Percentiles rank a stretch among this genome's conserved stretches.
These are phyloP conservation scores for Pantala flavescens DNA, from an alignment of 1,140 invertebrate species.

Conservation along the genomic window DNA sequence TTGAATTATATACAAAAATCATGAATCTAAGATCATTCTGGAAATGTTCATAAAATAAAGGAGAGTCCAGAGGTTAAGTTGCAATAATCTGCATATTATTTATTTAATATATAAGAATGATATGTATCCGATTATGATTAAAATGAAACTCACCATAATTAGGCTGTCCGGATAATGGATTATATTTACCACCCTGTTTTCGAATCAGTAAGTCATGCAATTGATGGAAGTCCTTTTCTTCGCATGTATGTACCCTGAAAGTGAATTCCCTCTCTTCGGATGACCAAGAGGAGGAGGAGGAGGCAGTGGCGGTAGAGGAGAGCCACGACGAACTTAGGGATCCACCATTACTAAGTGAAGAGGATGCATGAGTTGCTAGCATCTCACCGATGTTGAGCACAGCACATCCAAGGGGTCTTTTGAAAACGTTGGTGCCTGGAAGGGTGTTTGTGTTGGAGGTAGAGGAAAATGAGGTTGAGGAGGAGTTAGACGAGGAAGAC, in stretches of 20 bases:
- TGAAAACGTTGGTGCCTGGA: neutral
- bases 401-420: slow-evolving; percentile 65
- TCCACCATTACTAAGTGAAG: neutral
- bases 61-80: no score
- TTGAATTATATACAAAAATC: no score
- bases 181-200: slow-evolving; percentile 71
- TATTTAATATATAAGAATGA: no score
- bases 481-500: slow-evolving; percentile 33
- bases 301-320: neutral
- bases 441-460: neutral
- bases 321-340: neutral
- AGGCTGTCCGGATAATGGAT: slow-evolving; percentile 58
- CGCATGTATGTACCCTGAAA: slow-evolving; percentile 70
- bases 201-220: slow-evolving; percentile 79
- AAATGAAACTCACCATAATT: slow-evolving; percentile 47
- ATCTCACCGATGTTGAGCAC: slow-evolving; percentile 46
- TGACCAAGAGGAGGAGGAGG: neutral
- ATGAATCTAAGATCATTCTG: no score
- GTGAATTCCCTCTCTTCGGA: slow-evolving; percentile 43
- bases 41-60: no score
- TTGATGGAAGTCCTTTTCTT: slow-evolving; percentile 85
- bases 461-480: neutral
- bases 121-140: no score
- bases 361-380: slow-evolving; percentile 17
- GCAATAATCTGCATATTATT: no score